Evolutionary conservation across 1,140 invertebrate genomes (phyloP), one percentile per base, ranked within the genome.

Genomic region (Ctenoplectra terminalis): DNA sequence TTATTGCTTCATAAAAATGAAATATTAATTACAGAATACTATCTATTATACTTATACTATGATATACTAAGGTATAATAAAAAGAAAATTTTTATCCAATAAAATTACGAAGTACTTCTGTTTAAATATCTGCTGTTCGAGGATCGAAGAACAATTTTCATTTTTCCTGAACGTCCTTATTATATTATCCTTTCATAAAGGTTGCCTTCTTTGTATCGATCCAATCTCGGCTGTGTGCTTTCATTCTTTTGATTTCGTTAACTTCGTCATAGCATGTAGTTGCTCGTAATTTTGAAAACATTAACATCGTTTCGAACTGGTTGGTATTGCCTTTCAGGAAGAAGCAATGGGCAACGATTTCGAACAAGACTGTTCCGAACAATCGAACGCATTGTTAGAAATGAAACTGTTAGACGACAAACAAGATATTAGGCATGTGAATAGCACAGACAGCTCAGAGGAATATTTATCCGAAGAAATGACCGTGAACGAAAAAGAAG

Each of bases 251-350:
- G 23, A 29, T 52, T 70, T 34, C 46, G 43, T 34, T 31, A 50
- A 50, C 20, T 31, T 69, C 31, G 29, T 52, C 9, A n/a, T 50
- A 17, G 67, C 20, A 17, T 43, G 20, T 43, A 61, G 11, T 73
- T 64, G 46, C 23, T 40, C 0, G 46, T 54, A 29, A 66, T 66
- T n/a, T 20, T 40, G 40, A 20, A 73, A 46, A 13, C 23, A 34
- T 23, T 34, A 46, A 23, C 9, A 64, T 20, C 11, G 23, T 37
- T 29, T 48, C 29, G 17, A 72, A 29, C 37, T 26, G n/a, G 48
- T 76, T 79, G 75, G 13, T 72, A 17, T 54, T 60, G 50, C 52
- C 23, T 85, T 78, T 29, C 58, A 87, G 84, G 63, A 56, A 40
- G 70, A 83, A 46, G 0, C 54, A 31, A 37, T 78, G 9, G 54